These are phyloP conservation scores for Triplophysa dalaica DNA, from an alignment of 2,113 vertebrate genomes.

Conservation along the genomic window DNA sequence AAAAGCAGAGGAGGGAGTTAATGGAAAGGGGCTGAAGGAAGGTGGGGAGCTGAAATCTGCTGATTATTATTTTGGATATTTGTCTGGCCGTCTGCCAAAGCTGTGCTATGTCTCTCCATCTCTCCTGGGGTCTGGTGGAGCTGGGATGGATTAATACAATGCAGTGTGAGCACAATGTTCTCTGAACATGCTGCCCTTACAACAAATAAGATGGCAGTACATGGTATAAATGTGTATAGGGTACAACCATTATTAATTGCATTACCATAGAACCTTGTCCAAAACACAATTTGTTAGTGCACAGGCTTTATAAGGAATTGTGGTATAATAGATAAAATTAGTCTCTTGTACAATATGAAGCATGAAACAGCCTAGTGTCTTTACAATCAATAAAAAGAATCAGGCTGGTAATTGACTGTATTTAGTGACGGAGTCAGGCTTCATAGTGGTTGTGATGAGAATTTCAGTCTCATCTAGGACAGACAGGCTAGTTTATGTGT, in stretches of 20 bases:
- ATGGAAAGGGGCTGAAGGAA: background rate
- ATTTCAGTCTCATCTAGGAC: background rate
- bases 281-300: background rate
- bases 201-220: background rate
- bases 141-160: conserved; percentile 55
- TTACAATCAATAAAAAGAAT: background rate
- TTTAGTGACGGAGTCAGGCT: conserved; percentile 15
- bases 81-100: conserved; percentile 58
- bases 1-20: background rate
- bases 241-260: too few relatives aligned
- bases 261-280: too few relatives aligned
- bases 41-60: conserved; percentile 47
- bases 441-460: background rate
- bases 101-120: conserved; percentile 54
- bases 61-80: conserved; percentile 57
- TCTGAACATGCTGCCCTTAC: background rate
- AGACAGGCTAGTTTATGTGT: conserved; percentile 38
- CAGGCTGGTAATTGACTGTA: background rate
- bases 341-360: conserved; percentile 1
- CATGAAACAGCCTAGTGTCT: conserved; percentile 18
- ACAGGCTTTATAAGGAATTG: background rate
- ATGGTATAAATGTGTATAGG: too few relatives aligned
- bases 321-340: background rate
- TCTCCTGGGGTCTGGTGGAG: conserved; percentile 55
- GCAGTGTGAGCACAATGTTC: conserved; percentile 5